A percentile compares a stretch with the other conserved stretches of the same genome.
phyloP scores from a whole-genome alignment of 2,113 vertebrate genomes.

The Tonatia bakeri region DNA sequence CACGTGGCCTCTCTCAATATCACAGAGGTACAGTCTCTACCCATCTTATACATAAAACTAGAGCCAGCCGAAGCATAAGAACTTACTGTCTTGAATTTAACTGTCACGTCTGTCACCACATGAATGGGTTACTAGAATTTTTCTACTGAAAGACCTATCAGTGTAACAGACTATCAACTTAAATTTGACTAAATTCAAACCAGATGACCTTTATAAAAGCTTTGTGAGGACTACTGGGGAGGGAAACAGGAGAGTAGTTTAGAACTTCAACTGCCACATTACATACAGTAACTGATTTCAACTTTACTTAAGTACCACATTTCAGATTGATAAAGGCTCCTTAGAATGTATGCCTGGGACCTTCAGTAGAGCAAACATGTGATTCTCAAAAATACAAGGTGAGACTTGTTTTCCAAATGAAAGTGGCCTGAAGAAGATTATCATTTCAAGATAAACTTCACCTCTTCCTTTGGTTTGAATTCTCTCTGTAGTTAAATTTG shows the following conservation, averaged over 20 bases:
- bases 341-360: background rate
- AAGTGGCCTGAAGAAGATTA: background rate
- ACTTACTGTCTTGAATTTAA: background rate
- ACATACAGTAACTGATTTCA: background rate
- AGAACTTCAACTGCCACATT: background rate
- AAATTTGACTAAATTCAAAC: constrained; percentile 6
- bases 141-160: background rate
- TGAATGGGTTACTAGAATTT: background rate
- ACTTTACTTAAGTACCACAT: background rate
- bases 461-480: background rate
- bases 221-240: background rate
- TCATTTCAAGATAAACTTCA: background rate
- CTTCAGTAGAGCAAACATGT: background rate
- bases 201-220: background rate
- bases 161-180: background rate
- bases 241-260: background rate
- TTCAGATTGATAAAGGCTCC: background rate
- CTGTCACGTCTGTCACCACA: background rate
- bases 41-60: background rate
- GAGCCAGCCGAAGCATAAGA: background rate
- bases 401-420: background rate
- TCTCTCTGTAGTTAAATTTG: background rate
- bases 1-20: background rate
- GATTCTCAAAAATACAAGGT: background rate
- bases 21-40: background rate